phyloP scores from a whole-genome alignment of 1,140 invertebrate genomes.

The Homarus americanus region DNA sequence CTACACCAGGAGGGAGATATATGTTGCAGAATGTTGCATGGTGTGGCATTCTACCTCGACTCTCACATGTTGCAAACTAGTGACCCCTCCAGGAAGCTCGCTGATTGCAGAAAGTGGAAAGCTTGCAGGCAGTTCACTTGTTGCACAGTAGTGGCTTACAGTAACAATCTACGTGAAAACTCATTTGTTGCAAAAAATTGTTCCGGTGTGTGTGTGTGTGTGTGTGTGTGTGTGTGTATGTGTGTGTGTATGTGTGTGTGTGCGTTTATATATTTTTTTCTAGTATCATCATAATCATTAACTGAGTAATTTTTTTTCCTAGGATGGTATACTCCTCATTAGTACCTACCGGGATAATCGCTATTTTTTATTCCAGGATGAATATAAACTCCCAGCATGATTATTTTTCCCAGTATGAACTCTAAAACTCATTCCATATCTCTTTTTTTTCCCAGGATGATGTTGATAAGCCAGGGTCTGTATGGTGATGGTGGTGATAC shows the following conservation, averaged over 20 bases:
- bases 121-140: too few species aligned
- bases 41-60: not conserved
- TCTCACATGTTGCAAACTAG: not conserved
- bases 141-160: too few species aligned
- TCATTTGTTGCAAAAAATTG: too few species aligned
- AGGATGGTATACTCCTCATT: not conserved
- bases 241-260: constrained; percentile 13
- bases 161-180: not conserved
- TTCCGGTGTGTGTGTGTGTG: constrained; percentile 5
- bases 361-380: not conserved
- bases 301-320: not conserved
- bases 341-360: not conserved
- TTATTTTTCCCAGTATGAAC: not conserved
- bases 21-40: not conserved
- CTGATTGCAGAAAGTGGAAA: too few species aligned
- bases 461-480: not conserved
- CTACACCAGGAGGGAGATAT: too few species aligned
- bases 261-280: not conserved
- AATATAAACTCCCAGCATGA: not conserved
- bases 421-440: not conserved
- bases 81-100: not conserved
- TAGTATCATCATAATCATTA: not conserved
- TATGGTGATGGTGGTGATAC: not conserved
- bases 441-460: not conserved
- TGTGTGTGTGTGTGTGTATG: constrained; percentile 34